Evolutionary conservation across 2,113 vertebrate genomes (phyloP).

Genomic region (Pygoscelis adeliae): DNA sequence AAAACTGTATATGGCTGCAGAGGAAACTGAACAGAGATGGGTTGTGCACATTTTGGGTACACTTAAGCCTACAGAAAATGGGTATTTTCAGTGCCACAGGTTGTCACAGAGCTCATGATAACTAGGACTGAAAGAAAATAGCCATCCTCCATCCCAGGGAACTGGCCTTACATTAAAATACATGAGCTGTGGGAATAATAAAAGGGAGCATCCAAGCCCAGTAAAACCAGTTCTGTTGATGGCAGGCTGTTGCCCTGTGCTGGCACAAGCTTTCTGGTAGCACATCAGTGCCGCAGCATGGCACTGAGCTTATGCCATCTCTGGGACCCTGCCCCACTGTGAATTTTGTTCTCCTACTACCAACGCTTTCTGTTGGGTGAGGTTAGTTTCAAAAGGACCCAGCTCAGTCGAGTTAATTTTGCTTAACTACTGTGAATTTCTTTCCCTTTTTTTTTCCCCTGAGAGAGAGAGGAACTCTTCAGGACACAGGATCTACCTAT

Average conservation of each 20-base stretch:
- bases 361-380: background rate
- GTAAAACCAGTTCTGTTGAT: background rate
- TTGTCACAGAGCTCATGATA: background rate
- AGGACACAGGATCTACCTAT: background rate
- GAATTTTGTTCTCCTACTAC: background rate
- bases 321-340: background rate
- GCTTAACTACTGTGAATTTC: background rate
- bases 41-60: background rate
- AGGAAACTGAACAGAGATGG: background rate
- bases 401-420: rapidly evolving
- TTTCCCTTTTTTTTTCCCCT: background rate
- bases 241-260: background rate
- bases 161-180: background rate
- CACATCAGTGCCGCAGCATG: too few relatives aligned
- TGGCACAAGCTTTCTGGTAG: background rate
- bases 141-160: background rate
- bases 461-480: background rate
- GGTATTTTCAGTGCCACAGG: background rate
- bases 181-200: background rate
- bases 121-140: background rate
- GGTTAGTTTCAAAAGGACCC: background rate
- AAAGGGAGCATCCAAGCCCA: background rate
- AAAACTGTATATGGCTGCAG: background rate
- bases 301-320: background rate
- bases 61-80: background rate